These are phyloP conservation scores for Dermochelys coriacea DNA, from an alignment of 2,797 vertebrate genomes.

Conservation along the genomic window DNA sequence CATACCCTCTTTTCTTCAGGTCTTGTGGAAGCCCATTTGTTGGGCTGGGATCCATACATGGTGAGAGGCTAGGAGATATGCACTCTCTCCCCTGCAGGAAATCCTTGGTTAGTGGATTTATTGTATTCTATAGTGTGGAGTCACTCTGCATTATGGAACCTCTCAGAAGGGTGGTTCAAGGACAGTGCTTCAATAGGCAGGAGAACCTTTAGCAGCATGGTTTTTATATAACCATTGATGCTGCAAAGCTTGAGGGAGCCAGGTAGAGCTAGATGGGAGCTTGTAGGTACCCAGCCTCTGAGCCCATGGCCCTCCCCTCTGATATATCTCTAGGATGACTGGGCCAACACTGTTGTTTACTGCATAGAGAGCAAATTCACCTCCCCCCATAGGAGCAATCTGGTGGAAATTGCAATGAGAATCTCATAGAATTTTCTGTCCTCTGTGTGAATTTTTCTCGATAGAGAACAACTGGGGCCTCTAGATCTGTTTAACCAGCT, in stretches of 20 bases:
- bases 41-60: neutral
- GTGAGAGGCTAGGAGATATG: neutral
- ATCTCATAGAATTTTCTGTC: neutral
- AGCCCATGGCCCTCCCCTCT: neutral
- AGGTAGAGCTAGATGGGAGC: too few relatives aligned
- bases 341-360: neutral
- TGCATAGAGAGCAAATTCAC: neutral
- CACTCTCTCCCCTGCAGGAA: neutral
- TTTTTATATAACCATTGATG: neutral
- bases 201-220: neutral
- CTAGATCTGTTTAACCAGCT: neutral
- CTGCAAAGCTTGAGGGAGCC: neutral
- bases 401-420: neutral
- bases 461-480: neutral
- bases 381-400: neutral
- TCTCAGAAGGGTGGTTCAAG: too few relatives aligned
- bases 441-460: neutral
- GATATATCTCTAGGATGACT: neutral
- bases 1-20: neutral
- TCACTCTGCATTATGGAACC: too few relatives aligned
- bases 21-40: neutral
- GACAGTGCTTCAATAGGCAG: neutral
- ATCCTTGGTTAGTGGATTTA: neutral
- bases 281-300: too few relatives aligned
- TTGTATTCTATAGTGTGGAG: neutral